A percentile compares a stretch with the other conserved stretches of the same genome.
Conservation (phyloP, 2,797 vertebrate genomes). For the Labroides dimidiatus region DNA sequence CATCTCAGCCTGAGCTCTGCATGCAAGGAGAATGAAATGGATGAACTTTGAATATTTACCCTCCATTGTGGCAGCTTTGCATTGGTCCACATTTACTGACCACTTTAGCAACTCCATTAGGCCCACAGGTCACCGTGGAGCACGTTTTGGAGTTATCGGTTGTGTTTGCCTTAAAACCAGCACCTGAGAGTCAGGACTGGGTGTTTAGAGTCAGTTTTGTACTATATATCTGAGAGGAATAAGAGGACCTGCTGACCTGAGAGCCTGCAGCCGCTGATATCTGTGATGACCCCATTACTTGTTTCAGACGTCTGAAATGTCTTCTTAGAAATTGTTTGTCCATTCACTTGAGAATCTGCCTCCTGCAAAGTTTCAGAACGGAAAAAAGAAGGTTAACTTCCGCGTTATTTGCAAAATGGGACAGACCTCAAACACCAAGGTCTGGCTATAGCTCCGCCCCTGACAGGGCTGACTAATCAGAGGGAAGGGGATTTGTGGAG, state of each 20-base stretch:
- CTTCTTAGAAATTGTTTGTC: conserved; percentile 36
- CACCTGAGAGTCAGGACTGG: conserved; percentile 18
- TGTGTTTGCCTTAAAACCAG: conserved; percentile 46
- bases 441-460: too few relatives aligned
- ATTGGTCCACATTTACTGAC: conserved; percentile 48
- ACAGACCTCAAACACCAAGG: too few relatives aligned
- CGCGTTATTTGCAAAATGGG: too few relatives aligned
- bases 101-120: conserved; percentile 16
- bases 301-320: conserved; percentile 44
- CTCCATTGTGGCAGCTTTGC: conserved; percentile 45
- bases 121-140: conserved; percentile 49
- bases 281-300: conserved; percentile 44
- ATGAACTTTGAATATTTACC: conserved; percentile 24
- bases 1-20: too few relatives aligned
- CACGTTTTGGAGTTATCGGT: conserved; percentile 33
- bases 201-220: background rate
- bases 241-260: conserved; percentile 29
- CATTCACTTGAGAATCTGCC: conserved; percentile 47
- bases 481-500: too few relatives aligned
- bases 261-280: conserved; percentile 58
- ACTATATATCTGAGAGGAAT: too few relatives aligned
- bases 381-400: background rate
- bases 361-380: conserved; percentile 32
- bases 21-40: too few relatives aligned
- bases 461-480: too few relatives aligned